These are phyloP conservation scores for Drosophila borborema DNA, from an alignment of 2,888 invertebrate genomes.

Conservation along the genomic window DNA sequence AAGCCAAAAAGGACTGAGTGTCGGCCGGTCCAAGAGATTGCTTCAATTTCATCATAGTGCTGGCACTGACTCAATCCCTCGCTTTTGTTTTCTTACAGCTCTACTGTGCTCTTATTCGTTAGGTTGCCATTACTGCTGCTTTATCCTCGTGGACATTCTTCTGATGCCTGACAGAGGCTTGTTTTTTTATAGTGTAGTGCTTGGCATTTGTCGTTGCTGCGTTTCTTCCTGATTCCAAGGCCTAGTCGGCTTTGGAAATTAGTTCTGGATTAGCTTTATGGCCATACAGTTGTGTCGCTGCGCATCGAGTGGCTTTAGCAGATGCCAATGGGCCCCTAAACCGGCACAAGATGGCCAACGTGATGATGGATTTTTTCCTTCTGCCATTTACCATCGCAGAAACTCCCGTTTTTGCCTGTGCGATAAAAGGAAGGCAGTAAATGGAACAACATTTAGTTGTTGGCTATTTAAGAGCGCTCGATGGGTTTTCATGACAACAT, in stretches of 20 bases:
- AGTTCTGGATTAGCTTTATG: conserved; percentile 60
- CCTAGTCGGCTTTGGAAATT: conserved; percentile 63
- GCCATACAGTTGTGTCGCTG: conserved; percentile 46
- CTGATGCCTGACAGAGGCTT: conserved; percentile 21
- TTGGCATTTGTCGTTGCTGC: conserved; percentile 30
- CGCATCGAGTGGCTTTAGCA: conserved; percentile 36
- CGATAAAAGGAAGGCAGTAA: conserved; percentile 2
- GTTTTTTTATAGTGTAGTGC: conserved; percentile 45
- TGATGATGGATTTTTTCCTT: conserved; percentile 41
- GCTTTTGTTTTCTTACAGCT: background rate
- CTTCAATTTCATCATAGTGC: conserved; percentile 40
- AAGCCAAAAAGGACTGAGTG: conserved; percentile 59
- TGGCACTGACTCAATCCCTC: background rate
- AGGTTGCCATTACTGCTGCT: conserved; percentile 17
- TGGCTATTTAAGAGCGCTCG: conserved; percentile 11
- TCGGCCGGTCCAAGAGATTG: conserved; percentile 36
- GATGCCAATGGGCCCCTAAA: conserved; percentile 30
- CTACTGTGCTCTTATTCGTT: conserved; percentile 27
- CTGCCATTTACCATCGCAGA: background rate
- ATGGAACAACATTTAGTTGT: conserved; percentile 20
- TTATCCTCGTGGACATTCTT: conserved; percentile 48
- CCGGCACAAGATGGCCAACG: conserved; percentile 11
- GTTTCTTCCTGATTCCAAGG: conserved; percentile 36
- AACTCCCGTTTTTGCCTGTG: background rate
- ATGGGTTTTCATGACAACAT: conserved; percentile 12